Percentiles rank a stretch among this genome's conserved stretches.
phyloP scores from a whole-genome alignment of 2,888 invertebrate species.

The Zaprionus obscuricornis region DNA sequence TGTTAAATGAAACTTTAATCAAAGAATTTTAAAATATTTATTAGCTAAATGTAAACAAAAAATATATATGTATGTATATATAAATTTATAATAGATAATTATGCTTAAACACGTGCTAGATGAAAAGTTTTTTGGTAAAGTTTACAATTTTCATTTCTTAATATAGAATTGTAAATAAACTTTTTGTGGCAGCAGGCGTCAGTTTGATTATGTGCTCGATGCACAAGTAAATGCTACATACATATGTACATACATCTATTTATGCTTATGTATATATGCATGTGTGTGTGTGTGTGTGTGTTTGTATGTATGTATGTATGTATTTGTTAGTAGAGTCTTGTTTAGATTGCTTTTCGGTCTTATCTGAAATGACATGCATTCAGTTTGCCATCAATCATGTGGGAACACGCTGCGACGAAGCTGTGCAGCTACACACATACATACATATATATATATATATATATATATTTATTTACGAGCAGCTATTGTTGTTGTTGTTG shows the following conservation, averaged over 20 bases:
- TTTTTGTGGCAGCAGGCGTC: conserved; percentile 1
- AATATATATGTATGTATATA: too few species aligned
- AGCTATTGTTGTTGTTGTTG: not conserved
- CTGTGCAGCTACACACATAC: too few species aligned
- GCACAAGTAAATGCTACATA: too few species aligned
- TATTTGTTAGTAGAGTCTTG: conserved; percentile 16
- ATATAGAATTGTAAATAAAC: conserved; percentile 34
- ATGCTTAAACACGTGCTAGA: conserved; percentile 27
- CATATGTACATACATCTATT: not conserved
- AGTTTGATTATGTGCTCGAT: conserved; percentile 28
- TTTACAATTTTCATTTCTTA: conserved; percentile 22
- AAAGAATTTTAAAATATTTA: too few species aligned
- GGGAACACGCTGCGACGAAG: too few species aligned
- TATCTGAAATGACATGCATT: conserved; percentile 54
- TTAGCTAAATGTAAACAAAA: too few species aligned
- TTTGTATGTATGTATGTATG: too few species aligned
- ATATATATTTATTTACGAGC: not conserved
- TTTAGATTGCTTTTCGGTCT: conserved; percentile 32
- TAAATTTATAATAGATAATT: too few species aligned
- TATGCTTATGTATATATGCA: conserved; percentile 2
- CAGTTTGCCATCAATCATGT: conserved; percentile 59
- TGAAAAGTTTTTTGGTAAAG: too few species aligned
- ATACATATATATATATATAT: too few species aligned
- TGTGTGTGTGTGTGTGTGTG: too few species aligned
- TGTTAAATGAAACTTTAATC: too few species aligned